These are phyloP conservation scores for Julus scandinavius DNA, from an alignment of 2,888 invertebrate genomes.

Conservation along the genomic window DNA sequence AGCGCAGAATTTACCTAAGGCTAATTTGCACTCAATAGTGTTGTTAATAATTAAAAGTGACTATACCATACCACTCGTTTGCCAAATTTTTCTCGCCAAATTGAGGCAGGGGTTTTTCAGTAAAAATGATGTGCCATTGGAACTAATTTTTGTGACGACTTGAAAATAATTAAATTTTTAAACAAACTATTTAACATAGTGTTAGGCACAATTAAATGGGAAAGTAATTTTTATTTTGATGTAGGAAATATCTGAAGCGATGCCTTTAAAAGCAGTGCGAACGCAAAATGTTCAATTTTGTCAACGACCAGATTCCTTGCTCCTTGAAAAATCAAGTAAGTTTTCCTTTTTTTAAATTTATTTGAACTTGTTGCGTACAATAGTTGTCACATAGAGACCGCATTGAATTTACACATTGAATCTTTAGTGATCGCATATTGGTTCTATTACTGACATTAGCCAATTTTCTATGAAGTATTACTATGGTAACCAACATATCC, in stretches of 20 bases:
- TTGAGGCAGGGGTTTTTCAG: background rate
- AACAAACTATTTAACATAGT: no score
- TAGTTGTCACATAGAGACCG: background rate
- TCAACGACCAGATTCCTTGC: slow-evolving; percentile 55
- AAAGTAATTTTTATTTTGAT: slow-evolving; percentile 38
- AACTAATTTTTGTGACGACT: background rate
- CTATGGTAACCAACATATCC: no score
- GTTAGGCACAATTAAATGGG: background rate
- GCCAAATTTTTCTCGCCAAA: background rate
- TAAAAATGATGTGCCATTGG: background rate
- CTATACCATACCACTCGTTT: slow-evolving; percentile 11
- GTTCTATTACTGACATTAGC: no score
- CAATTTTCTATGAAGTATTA: no score
- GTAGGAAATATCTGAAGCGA: slow-evolving; percentile 51
- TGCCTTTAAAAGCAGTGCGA: slow-evolving; percentile 52
- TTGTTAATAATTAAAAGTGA: background rate
- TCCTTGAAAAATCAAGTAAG: slow-evolving; percentile 55
- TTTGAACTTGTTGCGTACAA: background rate
- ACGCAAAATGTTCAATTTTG: slow-evolving; percentile 54
- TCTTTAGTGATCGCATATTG: no score
- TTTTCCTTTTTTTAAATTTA: background rate
- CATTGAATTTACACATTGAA: no score
- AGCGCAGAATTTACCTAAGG: background rate
- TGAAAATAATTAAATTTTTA: background rate
- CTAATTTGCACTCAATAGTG: slow-evolving; percentile 15